Base-by-base conservation (phyloP, 2,113 vertebrate genomes). In the Sinocyclocheilus rhinocerous region DNA sequence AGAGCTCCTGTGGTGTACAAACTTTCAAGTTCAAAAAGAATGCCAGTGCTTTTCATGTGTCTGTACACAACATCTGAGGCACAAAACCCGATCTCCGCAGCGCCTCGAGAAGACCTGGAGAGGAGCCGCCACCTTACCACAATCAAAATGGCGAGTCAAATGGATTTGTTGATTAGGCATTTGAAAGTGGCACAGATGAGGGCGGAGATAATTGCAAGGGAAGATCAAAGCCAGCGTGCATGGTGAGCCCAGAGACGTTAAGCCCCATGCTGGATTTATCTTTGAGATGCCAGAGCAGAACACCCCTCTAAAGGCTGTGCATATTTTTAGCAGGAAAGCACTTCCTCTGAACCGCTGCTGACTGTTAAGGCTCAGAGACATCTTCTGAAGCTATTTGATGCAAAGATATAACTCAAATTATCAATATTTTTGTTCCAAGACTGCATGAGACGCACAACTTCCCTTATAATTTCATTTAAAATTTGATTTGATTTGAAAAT, bases 91-190 rank as follows among this genome's bases (percentile, higher is more conserved):
- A 61, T 75, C 83, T 55, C 84, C 11, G n/a, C 16, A 57, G 69
- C 45, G 26, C 26, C 77, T 29, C 36, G 55, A 67, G 75, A 76
- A 85, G 84, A 85, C 78, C 76, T 55, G 76, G 29, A 70, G 33
- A 83, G 52, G 65, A 52, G 82, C 61, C 29, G 50, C 15, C 76
- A 70, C 82, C 55, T 63, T 50, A 22, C 79, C 67, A 78, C 78
- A 69, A 83, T 75, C 57, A 82, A 83, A 85, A 90, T 88, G 75
- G 86, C 79, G 48, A 88, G 85, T 87, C 85, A 88, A 82, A 87
- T 76, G 81, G 88, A 91, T 89, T 88, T 86, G 84, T 89, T 91
- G 76, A 86, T 81, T 59, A 81, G 88, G 76, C 55, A 55, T 87
- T 85, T 70, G 42, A 86, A 86, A 69, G 57, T 83, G 67, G 83